Base-by-base conservation (phyloP, 2,888 invertebrate genomes). In the Itoplectis maculator region DNA sequence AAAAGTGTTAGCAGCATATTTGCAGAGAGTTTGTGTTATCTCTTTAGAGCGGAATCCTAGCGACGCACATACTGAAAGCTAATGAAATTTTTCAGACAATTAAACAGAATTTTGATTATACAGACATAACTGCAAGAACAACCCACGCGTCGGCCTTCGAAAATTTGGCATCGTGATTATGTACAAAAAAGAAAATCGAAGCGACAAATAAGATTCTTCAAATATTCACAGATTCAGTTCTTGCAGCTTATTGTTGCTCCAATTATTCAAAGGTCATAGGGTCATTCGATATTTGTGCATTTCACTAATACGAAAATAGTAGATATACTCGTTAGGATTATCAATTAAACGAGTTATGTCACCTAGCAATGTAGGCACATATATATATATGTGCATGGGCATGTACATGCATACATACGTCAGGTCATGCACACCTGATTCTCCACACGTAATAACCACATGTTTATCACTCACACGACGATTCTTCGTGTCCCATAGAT, bases 1-100 rank as follows among this genome's bases (percentile, higher is more conserved):
- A 96, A 96, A 72, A 97, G 93, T 49, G 97, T 97, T 88, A 97
- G 94, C 92, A 97, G 93, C 96, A 96, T 96, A n/a, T 18, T 40
- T 3, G n/a, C 11, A 56, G 5, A 1, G 15, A 9, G 20, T 8
- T 76, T 37, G 23, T 15, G 7, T 40, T 37, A 40, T 61, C 51
- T 61, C 87, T 79, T 59, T 72, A 75, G 54, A n/a, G 35, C 5
- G 0, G 18, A 66, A 76, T 61, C 23, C 29, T 35, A 49, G 23
- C 15, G 49, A 68, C 59, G 37, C 13, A 6, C 76, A 77, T 77
- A 11, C 59, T 23, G 76, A 61, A 69, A 69, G 18, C 69, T 61
- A 15, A 40, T 3, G 40, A 11, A 42, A 13, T 45, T 20, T 45
- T 7, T 18, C 3, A 49, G 18, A 18, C 18, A 7, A 9, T 51